phyloP scores from a whole-genome alignment of 2,113 vertebrate species.

The Tricholaema leucomelas region DNA sequence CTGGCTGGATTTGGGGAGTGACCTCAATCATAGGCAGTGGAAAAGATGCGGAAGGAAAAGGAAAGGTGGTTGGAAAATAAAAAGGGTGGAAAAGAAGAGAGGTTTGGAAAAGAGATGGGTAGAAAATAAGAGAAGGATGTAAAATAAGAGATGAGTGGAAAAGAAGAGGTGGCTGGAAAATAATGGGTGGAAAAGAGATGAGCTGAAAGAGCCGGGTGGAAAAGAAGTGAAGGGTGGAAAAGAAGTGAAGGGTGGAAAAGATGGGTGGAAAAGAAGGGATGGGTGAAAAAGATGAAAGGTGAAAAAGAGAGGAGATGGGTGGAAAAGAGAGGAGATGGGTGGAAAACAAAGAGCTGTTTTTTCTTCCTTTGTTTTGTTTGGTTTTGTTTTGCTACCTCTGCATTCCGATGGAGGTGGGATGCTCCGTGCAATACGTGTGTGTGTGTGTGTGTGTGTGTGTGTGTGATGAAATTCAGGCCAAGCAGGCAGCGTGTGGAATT shows the following conservation, averaged over 20 bases:
- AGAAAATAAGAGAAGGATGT: too few species aligned
- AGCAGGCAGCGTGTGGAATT: conserved; percentile 18
- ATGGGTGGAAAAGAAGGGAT: neutral
- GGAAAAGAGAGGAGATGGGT: neutral
- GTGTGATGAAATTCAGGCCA: conserved; percentile 52
- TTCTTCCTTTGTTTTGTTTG: neutral
- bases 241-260: too few species aligned
- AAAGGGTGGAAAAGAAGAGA: too few species aligned
- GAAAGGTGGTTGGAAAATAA: neutral
- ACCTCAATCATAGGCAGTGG: too few species aligned
- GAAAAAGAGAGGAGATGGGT: neutral
- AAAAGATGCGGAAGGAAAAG: neutral
- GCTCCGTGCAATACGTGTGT: neutral
- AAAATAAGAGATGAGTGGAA: neutral
- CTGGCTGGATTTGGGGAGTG: too few species aligned
- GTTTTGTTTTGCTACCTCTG: neutral
- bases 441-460: neutral
- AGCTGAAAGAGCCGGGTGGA: too few species aligned
- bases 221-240: neutral
- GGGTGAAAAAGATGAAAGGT: neutral
- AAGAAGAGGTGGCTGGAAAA: too few species aligned
- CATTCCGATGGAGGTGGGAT: neutral
- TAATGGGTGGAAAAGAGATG: neutral
- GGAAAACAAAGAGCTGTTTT: neutral
- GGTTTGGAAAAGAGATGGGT: neutral